A percentile compares a stretch with the other conserved stretches of the same genome.
These are phyloP conservation scores for Himalopsyche kuldschensis DNA, from an alignment of 2,888 invertebrate genomes.

Conservation along the genomic window DNA sequence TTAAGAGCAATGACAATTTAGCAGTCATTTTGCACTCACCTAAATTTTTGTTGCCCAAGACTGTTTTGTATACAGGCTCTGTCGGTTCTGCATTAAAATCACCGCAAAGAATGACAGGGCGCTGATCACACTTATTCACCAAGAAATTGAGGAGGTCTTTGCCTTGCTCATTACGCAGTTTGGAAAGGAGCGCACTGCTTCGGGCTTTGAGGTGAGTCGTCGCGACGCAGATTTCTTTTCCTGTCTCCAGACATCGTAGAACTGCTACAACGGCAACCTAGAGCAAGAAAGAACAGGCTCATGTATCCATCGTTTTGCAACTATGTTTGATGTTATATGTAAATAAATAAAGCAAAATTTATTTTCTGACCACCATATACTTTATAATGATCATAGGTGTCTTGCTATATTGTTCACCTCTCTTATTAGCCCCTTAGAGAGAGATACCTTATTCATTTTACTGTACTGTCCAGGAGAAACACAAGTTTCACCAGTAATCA, in stretches of 20 bases:
- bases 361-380: too few species aligned
- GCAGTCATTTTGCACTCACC: slow-evolving; percentile 34
- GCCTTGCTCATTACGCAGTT: slow-evolving; percentile 71
- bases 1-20: neutral
- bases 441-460: too few species aligned
- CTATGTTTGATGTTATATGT: too few species aligned
- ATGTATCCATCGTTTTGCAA: too few species aligned
- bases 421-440: too few species aligned
- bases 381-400: too few species aligned
- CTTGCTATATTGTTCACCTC: too few species aligned
- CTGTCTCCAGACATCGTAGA: slow-evolving; percentile 58
- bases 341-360: too few species aligned
- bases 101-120: slow-evolving; percentile 69
- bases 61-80: slow-evolving; percentile 69
- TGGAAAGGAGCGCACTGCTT: slow-evolving; percentile 66
- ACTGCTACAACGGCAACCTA: slow-evolving; percentile 65
- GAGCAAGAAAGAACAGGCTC: slow-evolving; percentile 23
- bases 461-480: too few species aligned
- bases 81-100: slow-evolving; percentile 77
- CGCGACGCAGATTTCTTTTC: slow-evolving; percentile 65
- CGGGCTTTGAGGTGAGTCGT: slow-evolving; percentile 78
- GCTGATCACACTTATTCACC: slow-evolving; percentile 50
- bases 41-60: slow-evolving; percentile 52
- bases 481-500: too few species aligned
- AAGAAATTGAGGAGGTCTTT: slow-evolving; percentile 66